A percentile compares a stretch with the other conserved stretches of the same genome.
Evolutionary conservation across 2,797 vertebrate genomes (phyloP).

Genomic region (Falco concolor): DNA sequence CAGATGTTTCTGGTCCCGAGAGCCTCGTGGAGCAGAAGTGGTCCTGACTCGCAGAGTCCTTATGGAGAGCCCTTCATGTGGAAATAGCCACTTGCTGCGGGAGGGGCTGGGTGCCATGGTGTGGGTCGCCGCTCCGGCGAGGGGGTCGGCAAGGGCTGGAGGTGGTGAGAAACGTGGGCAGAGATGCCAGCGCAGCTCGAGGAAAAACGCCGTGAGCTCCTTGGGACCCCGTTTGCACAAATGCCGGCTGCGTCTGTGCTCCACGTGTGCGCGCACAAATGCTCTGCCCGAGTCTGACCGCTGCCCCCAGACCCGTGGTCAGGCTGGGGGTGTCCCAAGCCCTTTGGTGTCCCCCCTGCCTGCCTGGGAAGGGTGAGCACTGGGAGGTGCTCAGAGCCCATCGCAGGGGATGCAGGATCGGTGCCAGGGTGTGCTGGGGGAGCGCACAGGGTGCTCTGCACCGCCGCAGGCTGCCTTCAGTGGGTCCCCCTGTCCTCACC

Average conservation of each 20-base stretch:
- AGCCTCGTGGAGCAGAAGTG: not conserved
- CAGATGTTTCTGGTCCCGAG: not conserved
- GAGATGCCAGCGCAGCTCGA: not conserved
- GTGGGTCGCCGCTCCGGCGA: not conserved
- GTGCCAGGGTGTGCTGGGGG: not conserved
- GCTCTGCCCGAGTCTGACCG: accelerated
- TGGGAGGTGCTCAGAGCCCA: not conserved
- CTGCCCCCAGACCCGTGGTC: not conserved
- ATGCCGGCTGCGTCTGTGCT: not conserved
- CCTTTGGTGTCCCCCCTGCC: not conserved
- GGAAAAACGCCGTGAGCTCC: not conserved
- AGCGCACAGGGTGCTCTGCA: not conserved
- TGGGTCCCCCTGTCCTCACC: not conserved
- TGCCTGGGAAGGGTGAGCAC: not conserved
- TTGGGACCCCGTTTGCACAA: not conserved
- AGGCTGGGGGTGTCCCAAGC: not conserved
- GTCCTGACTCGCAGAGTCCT: not conserved
- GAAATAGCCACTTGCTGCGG: not conserved
- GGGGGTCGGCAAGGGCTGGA: not conserved
- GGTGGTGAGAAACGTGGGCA: accelerated
- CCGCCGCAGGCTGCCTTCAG: not conserved
- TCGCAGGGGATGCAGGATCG: not conserved
- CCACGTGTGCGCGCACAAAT: accelerated
- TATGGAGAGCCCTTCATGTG: not conserved
- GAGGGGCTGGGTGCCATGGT: not conserved